Evolutionary conservation across 1,140 invertebrate genomes (phyloP).

Genomic region (Pomacea maculata): DNA sequence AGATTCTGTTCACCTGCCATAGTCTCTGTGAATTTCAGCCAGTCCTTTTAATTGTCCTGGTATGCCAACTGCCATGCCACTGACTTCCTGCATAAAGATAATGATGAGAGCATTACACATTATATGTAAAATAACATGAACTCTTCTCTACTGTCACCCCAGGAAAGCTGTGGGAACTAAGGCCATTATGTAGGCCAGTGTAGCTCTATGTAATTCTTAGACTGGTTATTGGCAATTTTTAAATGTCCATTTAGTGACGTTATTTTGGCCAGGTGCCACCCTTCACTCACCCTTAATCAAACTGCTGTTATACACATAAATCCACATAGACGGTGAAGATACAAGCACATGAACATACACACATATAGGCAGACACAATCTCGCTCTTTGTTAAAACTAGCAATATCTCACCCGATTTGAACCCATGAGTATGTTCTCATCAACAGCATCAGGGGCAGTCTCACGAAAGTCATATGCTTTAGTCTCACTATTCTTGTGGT

Average conservation of each 20-base stretch:
- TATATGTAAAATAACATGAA: no score
- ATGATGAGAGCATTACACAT: neutral
- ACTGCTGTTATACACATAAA: no score
- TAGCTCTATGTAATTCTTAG: no score
- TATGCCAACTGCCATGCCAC: slow-evolving; percentile 42
- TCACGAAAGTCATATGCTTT: slow-evolving; percentile 58
- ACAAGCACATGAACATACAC: neutral
- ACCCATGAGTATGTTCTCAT: slow-evolving; percentile 32
- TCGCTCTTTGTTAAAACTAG: neutral
- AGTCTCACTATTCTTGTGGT: slow-evolving; percentile 68
- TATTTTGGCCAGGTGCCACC: no score
- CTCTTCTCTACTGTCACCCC: no score
- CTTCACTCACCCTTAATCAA: no score
- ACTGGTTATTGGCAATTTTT: no score
- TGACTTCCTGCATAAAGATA: slow-evolving; percentile 38
- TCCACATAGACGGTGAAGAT: no score
- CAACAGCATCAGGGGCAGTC: slow-evolving; percentile 46
- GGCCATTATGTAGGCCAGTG: no score
- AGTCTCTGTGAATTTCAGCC: slow-evolving; percentile 48
- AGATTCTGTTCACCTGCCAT: slow-evolving; percentile 50
- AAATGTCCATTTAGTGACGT: no score
- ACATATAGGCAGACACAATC: neutral
- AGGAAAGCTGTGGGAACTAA: no score
- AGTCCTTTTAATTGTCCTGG: slow-evolving; percentile 58
- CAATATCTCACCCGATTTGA: neutral